phyloP scores from a whole-genome alignment of 2,888 invertebrate species.

The Leuctra nigra region DNA sequence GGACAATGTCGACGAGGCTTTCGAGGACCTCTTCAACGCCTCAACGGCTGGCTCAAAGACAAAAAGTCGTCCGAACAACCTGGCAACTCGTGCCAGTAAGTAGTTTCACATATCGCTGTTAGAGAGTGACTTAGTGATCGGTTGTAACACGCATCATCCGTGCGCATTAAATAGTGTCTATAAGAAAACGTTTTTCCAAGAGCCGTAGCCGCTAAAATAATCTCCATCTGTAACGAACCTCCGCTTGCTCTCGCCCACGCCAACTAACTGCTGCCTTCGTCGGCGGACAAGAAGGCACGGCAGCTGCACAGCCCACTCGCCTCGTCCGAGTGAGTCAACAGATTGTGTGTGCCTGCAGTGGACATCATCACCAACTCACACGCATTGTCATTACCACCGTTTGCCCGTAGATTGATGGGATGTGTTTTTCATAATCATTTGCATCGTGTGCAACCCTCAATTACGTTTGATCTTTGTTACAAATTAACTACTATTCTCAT shows the following conservation, averaged over 20 bases:
- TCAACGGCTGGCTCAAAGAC: conserved; percentile 33
- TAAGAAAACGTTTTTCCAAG: too few species aligned
- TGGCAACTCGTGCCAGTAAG: conserved; percentile 29
- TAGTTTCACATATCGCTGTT: conserved; percentile 19
- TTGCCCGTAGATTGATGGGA: conserved; percentile 18
- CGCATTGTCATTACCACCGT: conserved; percentile 6
- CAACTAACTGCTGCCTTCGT: conserved; percentile 1
- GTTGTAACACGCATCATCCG: neutral
- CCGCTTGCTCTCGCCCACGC: conserved; percentile 15
- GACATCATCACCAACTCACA: neutral
- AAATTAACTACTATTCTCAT: neutral
- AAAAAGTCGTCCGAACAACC: conserved; percentile 26
- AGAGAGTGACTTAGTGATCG: too few species aligned
- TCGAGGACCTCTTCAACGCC: conserved; percentile 71
- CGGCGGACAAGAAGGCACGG: too few species aligned
- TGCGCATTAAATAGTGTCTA: too few species aligned
- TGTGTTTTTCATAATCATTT: conserved; percentile 7
- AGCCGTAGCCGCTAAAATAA: conserved; percentile 11
- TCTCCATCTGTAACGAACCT: conserved; percentile 6
- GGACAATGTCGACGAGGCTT: conserved; percentile 74
- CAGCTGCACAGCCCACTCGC: neutral
- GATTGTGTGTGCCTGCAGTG: conserved; percentile 8
- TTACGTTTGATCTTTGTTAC: conserved; percentile 4
- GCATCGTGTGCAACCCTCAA: conserved; percentile 18
- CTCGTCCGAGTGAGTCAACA: conserved; percentile 2